Evolutionary conservation across 2,113 vertebrate species (phyloP), one percentile per base, ranked within the genome.

Genomic region (Setophaga petechia): DNA sequence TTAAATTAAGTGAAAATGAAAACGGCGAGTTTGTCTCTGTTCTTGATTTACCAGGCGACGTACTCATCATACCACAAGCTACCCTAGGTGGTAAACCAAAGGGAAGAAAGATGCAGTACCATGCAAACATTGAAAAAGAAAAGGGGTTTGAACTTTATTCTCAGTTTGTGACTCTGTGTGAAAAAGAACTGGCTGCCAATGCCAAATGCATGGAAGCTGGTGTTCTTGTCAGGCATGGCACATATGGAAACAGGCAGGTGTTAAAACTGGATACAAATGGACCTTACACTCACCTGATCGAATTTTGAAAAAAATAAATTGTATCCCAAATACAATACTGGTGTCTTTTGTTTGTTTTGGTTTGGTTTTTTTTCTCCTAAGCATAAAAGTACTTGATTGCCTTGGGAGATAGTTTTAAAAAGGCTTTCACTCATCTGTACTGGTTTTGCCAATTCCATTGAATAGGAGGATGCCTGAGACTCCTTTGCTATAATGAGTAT

Each of bases 31-130:
- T 96, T 15, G 96, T 98, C 37, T 99, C 99, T 8, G 92, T 99
- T 94, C 61, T 98, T 92, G 98, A 99, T 67, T 98, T 99, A 24
- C 99, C 99, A 19, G 99, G 99, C 2, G 96, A 97, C 33, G 30
- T 99, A 63, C 98, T 99, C 49, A 98, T 99, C 80, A 98, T 99
- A 86, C 99, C 99, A 49, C 99, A 99, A 96, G 99, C 99, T 90
- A 99, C 99, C 8, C 98, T 99, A 78, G 99, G 99, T 2, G 99
- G 99, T 39, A 99, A 97, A 94, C 87, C 90, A 20, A 99, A 99
- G 95, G 99, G 99, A 54, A 97, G 93, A 81, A 97, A 65, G 90
- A 99, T 99, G 99, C 99, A 99, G 96, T 99, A 99, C 96, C 99
- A 99, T 96, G 94, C 95, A 95, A 99, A 99, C 96, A 98, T 98